These are phyloP conservation scores for Acanthurus tractus DNA, from an alignment of 2,797 vertebrate genomes.

Conservation along the genomic window DNA sequence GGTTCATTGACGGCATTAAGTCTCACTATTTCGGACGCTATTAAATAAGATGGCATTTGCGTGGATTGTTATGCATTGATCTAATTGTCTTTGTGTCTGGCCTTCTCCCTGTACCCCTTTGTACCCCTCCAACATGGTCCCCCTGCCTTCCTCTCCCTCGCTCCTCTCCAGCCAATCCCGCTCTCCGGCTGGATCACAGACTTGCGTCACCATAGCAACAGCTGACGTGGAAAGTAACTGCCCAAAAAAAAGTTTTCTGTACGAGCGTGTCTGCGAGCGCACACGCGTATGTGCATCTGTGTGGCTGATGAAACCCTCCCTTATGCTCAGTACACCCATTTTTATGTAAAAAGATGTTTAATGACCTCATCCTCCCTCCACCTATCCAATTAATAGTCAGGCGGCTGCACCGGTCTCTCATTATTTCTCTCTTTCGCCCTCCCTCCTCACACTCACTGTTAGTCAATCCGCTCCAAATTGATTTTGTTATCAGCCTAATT, in stretches of 20 bases:
- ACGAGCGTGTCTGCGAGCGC: conserved; percentile 55
- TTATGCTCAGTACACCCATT: conserved; percentile 65
- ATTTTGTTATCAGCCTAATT: conserved; percentile 71
- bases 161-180: conserved; percentile 77
- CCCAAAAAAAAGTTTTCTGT: conserved; percentile 79
- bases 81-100: conserved; percentile 71
- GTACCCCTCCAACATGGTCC: conserved; percentile 62
- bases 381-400: conserved; percentile 69
- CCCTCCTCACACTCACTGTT: conserved; percentile 24
- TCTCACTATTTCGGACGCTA: conserved; percentile 44
- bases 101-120: conserved; percentile 44
- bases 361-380: conserved; percentile 79
- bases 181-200: conserved; percentile 70
- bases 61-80: conserved; percentile 70
- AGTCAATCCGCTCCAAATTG: conserved; percentile 68
- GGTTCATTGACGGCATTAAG: conserved; percentile 29
- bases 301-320: conserved; percentile 78
- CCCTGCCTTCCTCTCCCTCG: conserved; percentile 56
- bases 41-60: conserved; percentile 65
- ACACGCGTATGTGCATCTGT: conserved; percentile 60
- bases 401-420: conserved; percentile 37
- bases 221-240: conserved; percentile 85
- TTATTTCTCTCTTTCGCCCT: conserved; percentile 38
- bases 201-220: conserved; percentile 87
- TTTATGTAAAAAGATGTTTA: conserved; percentile 42